phyloP scores from a whole-genome alignment of 1,140 invertebrate genomes.

The Eurosta solidaginis region DNA sequence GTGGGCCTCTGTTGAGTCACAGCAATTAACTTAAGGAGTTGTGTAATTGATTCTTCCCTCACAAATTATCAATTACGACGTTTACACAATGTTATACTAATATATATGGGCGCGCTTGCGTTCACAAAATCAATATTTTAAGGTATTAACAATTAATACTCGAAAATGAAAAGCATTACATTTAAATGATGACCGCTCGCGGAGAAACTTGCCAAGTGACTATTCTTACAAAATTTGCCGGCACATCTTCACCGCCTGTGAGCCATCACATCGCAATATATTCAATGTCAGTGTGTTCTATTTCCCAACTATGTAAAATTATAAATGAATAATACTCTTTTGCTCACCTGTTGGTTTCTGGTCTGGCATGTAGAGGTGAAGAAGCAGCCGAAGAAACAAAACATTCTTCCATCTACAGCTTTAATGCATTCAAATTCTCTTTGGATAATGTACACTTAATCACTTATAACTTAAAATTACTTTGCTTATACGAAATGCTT shows the following conservation, averaged over 20 bases:
- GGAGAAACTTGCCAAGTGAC: not conserved
- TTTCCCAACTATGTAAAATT: not conserved
- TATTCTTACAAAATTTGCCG: not conserved
- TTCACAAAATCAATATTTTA: not conserved
- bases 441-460: not conserved
- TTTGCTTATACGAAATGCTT: too few species aligned
- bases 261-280: not conserved
- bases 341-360: not conserved
- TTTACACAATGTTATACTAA: not conserved
- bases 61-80: not conserved
- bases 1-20: constrained; percentile 6
- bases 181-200: not conserved
- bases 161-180: not conserved
- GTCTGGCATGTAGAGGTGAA: not conserved
- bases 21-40: not conserved
- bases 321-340: not conserved
- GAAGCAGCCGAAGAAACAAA: not conserved
- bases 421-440: not conserved
- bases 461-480: too few species aligned
- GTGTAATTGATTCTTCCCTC: not conserved
- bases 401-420: not conserved
- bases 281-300: not conserved
- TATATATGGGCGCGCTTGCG: not conserved
- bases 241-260: not conserved
- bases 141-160: not conserved